Evolutionary conservation across 1,140 invertebrate genomes (phyloP), one percentile per base, ranked within the genome.

Genomic region (Arion vulgaris): DNA sequence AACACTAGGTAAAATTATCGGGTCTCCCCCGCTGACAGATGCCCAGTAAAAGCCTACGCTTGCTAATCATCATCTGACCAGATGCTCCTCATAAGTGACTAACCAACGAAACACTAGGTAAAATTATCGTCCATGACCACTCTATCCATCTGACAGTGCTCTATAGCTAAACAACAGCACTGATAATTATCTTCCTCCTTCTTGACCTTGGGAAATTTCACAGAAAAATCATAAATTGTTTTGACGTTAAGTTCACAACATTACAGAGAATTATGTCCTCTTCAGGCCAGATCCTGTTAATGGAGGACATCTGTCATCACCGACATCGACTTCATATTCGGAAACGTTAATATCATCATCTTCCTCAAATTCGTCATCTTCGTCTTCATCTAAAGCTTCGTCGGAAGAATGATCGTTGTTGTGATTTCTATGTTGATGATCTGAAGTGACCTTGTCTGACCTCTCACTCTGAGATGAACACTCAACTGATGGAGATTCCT

Each of bases 301-400:
- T 19, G 74, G 32, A 32, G 15, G 34, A 1, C 39, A 7, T 72
- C 41, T 78, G 41, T 88, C 87, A 38, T 84, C 85, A 23, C 83
- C 87, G n/a, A 89, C 87, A 57, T 88, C 88, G 45, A 88, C 88
- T 85, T 90, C 89, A 71, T 89, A 86, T 38, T 86, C 86, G 17
- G 85, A 83, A 79, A 85, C 84, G 23, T 86, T 82, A 49, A 80
- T 82, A 71, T 86, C 86, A 75, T 87, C 88, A 83, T 89, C 87
- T 32, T 82, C 85, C 23, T 83, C 84, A 26, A 7, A 28, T 28
- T 88, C 86, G 26, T 86, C 84, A 17, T 88, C 86, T 26, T 86
- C 85, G 74, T 88, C 87, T 81, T 83, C 74, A 45, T 86, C 86
- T 23, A 82, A 73, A 36, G 87, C 86, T 71, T 87, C 86, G 36